These are phyloP conservation scores for Peromyscus attwateri DNA, from an alignment of 2,797 vertebrate species.

Conservation along the genomic window DNA sequence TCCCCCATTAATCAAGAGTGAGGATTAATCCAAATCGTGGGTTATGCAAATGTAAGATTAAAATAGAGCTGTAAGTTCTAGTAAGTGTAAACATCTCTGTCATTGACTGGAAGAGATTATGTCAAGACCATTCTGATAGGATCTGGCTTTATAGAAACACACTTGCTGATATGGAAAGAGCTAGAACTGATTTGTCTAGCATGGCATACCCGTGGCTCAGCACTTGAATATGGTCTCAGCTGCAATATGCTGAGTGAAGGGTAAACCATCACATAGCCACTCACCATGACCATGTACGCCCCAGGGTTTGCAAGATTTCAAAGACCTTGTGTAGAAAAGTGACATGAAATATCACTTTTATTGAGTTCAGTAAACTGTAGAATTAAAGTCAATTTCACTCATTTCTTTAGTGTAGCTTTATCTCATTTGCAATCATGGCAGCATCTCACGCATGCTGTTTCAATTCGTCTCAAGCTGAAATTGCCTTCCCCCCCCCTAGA, in stretches of 20 bases:
- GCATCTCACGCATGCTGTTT: not conserved
- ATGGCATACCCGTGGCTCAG: too few relatives aligned
- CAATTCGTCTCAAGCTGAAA: not conserved
- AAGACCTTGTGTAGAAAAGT: not conserved
- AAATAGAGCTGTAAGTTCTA: not conserved
- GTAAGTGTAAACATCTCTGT: not conserved
- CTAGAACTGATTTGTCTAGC: not conserved
- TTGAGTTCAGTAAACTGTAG: not conserved
- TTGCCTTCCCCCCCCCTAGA: too few relatives aligned
- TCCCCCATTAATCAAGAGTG: not conserved
- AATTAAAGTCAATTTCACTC: slow-evolving; percentile 16
- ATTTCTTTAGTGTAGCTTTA: not conserved
- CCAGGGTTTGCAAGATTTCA: not conserved
- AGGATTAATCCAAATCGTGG: not conserved
- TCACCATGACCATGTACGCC: not conserved
- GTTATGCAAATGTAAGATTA: not conserved
- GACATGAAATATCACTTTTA: not conserved
- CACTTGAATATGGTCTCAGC: not conserved
- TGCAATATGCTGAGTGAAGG: not conserved
- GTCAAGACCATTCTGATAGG: not conserved
- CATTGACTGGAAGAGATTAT: not conserved
- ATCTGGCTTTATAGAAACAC: not conserved
- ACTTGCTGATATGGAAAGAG: not conserved
- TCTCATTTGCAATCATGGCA: not conserved
- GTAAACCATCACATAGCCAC: too few relatives aligned